Evolutionary conservation across 2,113 vertebrate species (phyloP), one percentile per base, ranked within the genome.

Genomic region (Geothlypis trichas): DNA sequence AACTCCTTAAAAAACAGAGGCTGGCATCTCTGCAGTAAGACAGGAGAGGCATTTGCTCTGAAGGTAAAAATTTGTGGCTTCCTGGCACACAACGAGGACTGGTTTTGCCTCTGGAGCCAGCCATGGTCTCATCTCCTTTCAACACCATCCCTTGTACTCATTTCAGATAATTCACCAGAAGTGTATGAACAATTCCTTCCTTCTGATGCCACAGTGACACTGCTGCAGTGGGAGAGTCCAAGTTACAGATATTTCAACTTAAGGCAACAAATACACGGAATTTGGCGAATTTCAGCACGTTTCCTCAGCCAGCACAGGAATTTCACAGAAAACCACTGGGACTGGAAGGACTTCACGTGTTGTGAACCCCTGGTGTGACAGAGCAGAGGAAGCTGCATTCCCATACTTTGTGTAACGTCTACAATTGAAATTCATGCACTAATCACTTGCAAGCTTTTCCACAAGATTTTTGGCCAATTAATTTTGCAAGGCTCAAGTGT

Each of bases 181-280:
- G 15, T 0, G 1, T 15, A 71, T 0, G 0, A 37, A 28, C 1
- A 7, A 31, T 42, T 42, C 46, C 65, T 61, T 68, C 2, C 4
- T n/a, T 17, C 1, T 0, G 28, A 52, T 21, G 44, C 21, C 51
- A n/a, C 67, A 51, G 31, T 0, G 0, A 15, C 75, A 24, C 35
- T 5, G 47, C 66, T n/a, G 59, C 54, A 21, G 0, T 8, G 26
- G 37, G 22, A 47, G 22, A 67, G 33, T 5, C 44, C 66, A n/a
- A 72, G 58, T 52, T 61, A 41, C 30, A 77, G 20, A 0, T 21
- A 67, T 22, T 59, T 81, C 20, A 59, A 7, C 31, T 62, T 15
- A 37, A 46, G 24, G 21, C 7, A 11, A 44, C 26, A 77, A 63
- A 78, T 11, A 28, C 5, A 4, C n/a, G 24, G 11, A 59, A 35